Evolutionary conservation across 2,888 invertebrate species (phyloP), one percentile per base, ranked within the genome.

Genomic region (Chrysolina oricalcia): DNA sequence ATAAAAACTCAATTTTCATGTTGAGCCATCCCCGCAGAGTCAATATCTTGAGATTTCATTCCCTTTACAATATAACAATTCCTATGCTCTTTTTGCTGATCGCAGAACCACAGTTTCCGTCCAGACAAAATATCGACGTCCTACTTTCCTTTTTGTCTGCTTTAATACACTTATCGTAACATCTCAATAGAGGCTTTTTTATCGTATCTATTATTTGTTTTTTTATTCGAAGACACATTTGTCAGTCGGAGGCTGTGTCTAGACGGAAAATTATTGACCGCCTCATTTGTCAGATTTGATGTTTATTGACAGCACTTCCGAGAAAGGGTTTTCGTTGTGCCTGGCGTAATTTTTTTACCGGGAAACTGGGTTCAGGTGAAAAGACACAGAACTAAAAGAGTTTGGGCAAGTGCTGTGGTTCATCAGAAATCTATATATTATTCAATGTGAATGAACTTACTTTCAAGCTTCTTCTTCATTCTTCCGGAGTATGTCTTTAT

Each of bases 151-250:
- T 75, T 77, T 76, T 75, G 69, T 72, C 63, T 67, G 35, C 70
- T 70, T 71, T 77, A 77, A 81, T 81, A 78, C 78, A 81, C 81
- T 79, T 81, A 79, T 79, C 77, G 63, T 46, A 74, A 66, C 70
- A 70, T 75, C 71, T 72, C 72, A 53, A 78, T 69, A 62, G 62
- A 10, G 19, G 40, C 13, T 71, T 70, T 63, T 75, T 72, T 72
- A 78, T 75, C 50, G 63, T 35, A 46, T 64, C 64, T 27, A 71
- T 75, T 73, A 73, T 70, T 73, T 66, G 69, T 64, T 62, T 63
- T 67, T 63, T 27, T 56, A 66, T 66, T 27, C 17, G 41, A 71
- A 41, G 13, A 23, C 66, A 72, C 56, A 40, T 72, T 66, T 64
- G 17, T 68, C 43, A 69, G 40, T 43, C 63, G 40, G 15, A 68